Conservation (phyloP, 2,888 invertebrate genomes). For the Heterodera filipjevi region DNA sequence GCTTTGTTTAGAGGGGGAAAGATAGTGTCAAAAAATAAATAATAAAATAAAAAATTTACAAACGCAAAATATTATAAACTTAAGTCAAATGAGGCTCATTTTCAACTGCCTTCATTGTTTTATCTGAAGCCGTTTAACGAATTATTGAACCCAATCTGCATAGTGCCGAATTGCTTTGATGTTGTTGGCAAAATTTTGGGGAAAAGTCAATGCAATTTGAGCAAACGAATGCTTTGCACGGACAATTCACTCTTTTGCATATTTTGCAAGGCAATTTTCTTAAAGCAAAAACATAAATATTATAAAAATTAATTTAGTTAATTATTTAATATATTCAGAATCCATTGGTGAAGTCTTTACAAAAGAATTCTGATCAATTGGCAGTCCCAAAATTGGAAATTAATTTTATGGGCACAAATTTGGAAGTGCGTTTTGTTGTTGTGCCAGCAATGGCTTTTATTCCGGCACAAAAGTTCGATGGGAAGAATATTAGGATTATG, state of each 20-base stretch:
- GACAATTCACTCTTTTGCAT: slow-evolving; percentile 5
- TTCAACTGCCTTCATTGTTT: neutral
- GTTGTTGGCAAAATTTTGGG: neutral
- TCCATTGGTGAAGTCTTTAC: neutral
- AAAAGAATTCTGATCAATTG: neutral
- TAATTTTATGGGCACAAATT: neutral
- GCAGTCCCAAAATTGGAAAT: neutral
- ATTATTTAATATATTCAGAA: neutral
- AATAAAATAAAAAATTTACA: neutral
- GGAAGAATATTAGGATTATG: neutral
- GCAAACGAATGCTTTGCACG: neutral
- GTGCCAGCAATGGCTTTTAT: neutral
- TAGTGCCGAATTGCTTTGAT: neutral
- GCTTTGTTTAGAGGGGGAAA: neutral
- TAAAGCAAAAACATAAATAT: neutral
- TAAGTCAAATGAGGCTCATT: neutral
- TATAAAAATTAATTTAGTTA: neutral
- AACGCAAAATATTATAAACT: too few relatives aligned
- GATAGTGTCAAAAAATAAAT: neutral
- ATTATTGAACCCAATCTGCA: neutral
- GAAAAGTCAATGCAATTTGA: neutral
- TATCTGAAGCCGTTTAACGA: neutral
- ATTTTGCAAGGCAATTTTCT: neutral
- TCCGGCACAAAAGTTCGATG: neutral
- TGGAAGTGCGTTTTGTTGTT: neutral